Conservation (phyloP, 2,888 invertebrate species). For the Lycocerus yunnanus region DNA sequence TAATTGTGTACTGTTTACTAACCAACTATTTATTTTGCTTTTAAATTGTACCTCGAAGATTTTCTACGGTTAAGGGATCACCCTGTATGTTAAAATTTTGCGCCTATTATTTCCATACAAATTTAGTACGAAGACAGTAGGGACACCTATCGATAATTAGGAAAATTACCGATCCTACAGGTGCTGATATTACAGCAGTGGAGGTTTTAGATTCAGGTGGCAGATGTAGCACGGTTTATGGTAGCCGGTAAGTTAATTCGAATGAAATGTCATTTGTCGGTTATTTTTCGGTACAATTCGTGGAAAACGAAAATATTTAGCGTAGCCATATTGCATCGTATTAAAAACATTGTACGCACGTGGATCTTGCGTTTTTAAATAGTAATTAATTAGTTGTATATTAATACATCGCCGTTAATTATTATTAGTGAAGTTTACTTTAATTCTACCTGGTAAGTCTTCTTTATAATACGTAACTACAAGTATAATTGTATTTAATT, state of each 20-base stretch:
- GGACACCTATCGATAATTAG: not conserved
- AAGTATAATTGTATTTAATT: not conserved
- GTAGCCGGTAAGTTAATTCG: conserved; percentile 3
- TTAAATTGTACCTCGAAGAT: no score
- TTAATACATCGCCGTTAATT: not conserved
- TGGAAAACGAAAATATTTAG: conserved; percentile 39
- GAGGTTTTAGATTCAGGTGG: not conserved
- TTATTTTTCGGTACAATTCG: conserved; percentile 26
- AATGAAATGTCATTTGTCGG: conserved; percentile 7
- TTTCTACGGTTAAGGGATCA: no score
- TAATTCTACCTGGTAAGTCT: not conserved
- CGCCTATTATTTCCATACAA: not conserved
- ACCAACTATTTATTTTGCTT: no score
- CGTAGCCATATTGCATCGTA: conserved; percentile 69
- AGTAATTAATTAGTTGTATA: not conserved
- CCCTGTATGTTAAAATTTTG: no score
- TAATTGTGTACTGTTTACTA: no score
- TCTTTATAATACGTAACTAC: not conserved
- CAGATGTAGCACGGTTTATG: not conserved
- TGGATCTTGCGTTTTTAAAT: conserved; percentile 54
- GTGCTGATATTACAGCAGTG: not conserved
- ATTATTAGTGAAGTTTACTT: not conserved
- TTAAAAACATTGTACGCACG: conserved; percentile 74
- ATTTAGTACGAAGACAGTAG: not conserved
- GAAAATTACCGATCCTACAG: not conserved